Evolutionary conservation across 2,888 invertebrate species (phyloP).

Genomic region (Mycogona germanica): DNA sequence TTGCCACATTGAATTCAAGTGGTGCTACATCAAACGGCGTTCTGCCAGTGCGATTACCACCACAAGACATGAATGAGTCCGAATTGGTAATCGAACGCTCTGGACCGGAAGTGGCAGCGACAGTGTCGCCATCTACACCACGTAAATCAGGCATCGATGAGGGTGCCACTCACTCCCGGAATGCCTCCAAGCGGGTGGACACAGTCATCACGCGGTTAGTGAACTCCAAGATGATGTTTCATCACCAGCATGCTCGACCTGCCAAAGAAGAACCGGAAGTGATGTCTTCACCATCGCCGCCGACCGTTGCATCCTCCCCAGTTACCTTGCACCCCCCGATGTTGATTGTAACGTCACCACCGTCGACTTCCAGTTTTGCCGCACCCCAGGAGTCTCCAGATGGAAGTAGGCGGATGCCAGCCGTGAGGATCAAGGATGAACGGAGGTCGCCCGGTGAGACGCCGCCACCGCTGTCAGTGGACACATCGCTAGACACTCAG

Average conservation of each 20-base stretch:
- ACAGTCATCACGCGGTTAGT: conserved; percentile 18
- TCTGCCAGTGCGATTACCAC: neutral
- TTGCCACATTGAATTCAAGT: too few species aligned
- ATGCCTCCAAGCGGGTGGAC: conserved; percentile 16
- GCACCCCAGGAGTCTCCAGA: neutral
- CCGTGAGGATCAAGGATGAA: too few species aligned
- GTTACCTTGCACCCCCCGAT: neutral
- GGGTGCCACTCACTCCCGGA: neutral
- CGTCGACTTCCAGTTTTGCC: neutral
- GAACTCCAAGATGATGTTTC: conserved; percentile 4
- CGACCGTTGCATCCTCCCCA: neutral
- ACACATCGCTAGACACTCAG: too few species aligned
- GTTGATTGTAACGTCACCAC: neutral
- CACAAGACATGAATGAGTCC: neutral
- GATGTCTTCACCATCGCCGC: neutral
- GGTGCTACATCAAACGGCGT: too few species aligned
- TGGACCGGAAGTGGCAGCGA: neutral
- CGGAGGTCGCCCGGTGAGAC: too few species aligned
- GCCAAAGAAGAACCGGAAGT: neutral
- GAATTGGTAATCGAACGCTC: too few species aligned
- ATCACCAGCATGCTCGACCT: neutral
- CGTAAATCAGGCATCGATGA: neutral
- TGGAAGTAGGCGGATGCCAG: neutral
- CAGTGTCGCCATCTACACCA: neutral
- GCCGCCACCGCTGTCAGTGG: too few species aligned